Evolutionary conservation across 2,797 vertebrate species (phyloP), one percentile per base, ranked within the genome.

Genomic region (Micromesistius poutassou): DNA sequence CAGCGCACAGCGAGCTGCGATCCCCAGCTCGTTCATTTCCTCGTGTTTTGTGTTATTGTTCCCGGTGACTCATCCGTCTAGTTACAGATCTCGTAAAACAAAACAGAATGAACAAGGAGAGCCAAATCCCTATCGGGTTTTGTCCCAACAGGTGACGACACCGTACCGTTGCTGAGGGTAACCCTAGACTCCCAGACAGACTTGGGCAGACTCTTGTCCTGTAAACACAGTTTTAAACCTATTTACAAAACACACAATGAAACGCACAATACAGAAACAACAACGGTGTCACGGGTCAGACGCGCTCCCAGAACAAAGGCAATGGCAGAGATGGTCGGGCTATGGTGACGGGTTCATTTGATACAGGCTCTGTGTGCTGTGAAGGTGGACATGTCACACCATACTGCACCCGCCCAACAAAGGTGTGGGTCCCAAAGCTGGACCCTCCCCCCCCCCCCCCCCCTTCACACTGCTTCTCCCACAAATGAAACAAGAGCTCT

Each of bases 181-280:
- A 55, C 50, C 50, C 16, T 19, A 55, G 50, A 62, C 55, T 62
- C 55, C 55, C n/a, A 1, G 55, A 25, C n/a, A 9, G 55, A n/a
- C 22, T 22, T 6, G 14, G 46, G 46, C 46, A 14, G 46, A 50
- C 19, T 50, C 16, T 13, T 50, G 46, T 22, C 46, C 46, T 50
- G 46, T 19, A 50, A 22, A 50, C 46, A 50, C 46, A 19, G 82
- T 87, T 87, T 87, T 84, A 79, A 85, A 88, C 84, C 77, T 72
- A 13, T 66, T 82, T 75, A 19, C 82, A 7, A 25, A 81, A 79
- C 77, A n/a, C 55, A 25, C 55, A 62, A 62, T 62, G 1, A 62
- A 55, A 19, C 16, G 4, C 9, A 12, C 40, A 42, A 42, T 14
- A 35, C 6, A 35, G 5, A 42, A 50, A 50, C 13, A 40, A 74